Evolutionary conservation across 2,888 invertebrate genomes (phyloP).

Genomic region (Cryptocephalus moraei): DNA sequence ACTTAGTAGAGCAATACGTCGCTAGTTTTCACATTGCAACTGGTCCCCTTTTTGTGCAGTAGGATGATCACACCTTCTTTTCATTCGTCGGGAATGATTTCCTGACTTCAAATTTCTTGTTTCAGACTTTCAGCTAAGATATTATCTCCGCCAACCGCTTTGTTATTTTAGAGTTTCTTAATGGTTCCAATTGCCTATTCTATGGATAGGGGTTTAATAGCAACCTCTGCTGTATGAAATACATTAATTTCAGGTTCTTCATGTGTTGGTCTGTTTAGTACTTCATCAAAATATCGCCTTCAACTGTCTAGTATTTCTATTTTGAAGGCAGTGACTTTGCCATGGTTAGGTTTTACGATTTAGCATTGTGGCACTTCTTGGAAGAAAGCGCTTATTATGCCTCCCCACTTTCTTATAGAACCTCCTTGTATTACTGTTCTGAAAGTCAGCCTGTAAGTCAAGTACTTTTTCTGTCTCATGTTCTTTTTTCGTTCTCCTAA

Average conservation of each 20-base stretch:
- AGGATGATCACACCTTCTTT: too few species aligned
- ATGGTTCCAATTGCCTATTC: neutral
- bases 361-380: neutral
- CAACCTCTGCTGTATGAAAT: too few species aligned
- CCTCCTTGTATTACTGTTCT: neutral
- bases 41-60: too few species aligned
- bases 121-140: neutral
- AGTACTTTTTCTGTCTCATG: neutral
- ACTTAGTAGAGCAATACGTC: too few species aligned
- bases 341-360: neutral
- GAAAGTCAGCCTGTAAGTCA: neutral
- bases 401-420: too few species aligned
- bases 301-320: neutral
- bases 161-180: neutral
- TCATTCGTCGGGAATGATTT: too few species aligned
- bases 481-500: neutral
- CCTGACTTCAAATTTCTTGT: too few species aligned
- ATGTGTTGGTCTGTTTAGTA: neutral
- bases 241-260: neutral
- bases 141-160: neutral
- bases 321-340: neutral
- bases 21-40: too few species aligned
- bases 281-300: neutral
- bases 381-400: neutral
- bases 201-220: too few species aligned